Base-by-base conservation (phyloP, 2,113 vertebrate species). In the Rhizomys pruinosus region DNA sequence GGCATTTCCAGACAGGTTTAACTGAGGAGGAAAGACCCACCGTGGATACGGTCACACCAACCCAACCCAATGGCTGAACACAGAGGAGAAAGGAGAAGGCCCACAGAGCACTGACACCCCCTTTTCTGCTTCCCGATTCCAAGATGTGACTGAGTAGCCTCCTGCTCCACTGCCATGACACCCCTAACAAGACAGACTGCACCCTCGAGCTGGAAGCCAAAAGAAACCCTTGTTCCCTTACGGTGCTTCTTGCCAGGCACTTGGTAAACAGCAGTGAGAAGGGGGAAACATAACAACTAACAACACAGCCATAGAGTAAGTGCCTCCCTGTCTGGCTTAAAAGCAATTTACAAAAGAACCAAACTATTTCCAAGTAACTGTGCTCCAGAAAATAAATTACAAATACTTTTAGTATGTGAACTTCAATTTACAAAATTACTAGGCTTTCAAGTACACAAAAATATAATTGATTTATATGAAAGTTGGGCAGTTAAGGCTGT, bases 311-410 rank as follows among this genome's bases (percentile, higher is more conserved):
- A 22, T 29, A 52, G 17, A 92, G 32, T 78, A 82, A 89, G n/a
- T 73, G 37, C 2, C 92, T 81, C 77, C 34, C 22, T 10, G 44
- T 22, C 13, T 42, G 73, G 37, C 66, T 82, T 76, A 93, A 74
- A 92, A 92, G 52, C 23, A 92, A 84, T 82, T 37, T 13, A 13
- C 57, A 81, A 78, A 91, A 94, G 42, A 59, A 85, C 39, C 37
- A 93, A 85, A 80, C 42, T 72, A 20, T 81, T 90, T 93, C 37
- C 44, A 94, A 59, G 4, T 85, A 80, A 66, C 12, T 42, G 19
- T 63, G 2, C 89, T 59, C 81, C 63, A 82, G 57, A 92, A 64
- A 5, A 92, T 85, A 78, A 20, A 34, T 82, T 1, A 69, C 0
- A 78, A 78, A 68, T 64, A 66, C 39, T 90, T 59, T 20, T 52